These are phyloP conservation scores for Regulus satrapa DNA, from an alignment of 2,113 vertebrate species.

Conservation along the genomic window DNA sequence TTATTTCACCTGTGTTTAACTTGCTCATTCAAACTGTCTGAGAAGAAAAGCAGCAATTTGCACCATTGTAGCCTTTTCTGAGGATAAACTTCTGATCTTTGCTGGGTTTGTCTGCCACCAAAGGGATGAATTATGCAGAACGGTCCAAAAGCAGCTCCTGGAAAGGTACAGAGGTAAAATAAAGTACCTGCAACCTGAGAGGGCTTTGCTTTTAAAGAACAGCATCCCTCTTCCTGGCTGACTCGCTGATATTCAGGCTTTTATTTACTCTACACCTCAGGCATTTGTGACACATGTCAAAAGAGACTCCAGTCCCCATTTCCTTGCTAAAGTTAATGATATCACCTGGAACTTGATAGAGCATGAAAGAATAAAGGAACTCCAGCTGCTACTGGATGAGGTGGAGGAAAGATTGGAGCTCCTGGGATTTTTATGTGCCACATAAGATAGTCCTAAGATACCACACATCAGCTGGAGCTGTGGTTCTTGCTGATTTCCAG, in stretches of 20 bases:
- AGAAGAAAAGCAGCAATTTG: background rate
- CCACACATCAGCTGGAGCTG: background rate
- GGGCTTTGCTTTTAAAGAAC: background rate
- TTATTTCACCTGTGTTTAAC: background rate
- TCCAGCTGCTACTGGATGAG: background rate
- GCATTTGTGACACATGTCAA: background rate
- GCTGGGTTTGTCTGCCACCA: background rate
- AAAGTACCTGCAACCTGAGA: background rate
- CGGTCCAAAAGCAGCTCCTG: background rate
- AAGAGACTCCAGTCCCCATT: background rate
- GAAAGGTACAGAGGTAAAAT: background rate
- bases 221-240: background rate
- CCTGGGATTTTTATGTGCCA: background rate
- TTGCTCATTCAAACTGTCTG: background rate
- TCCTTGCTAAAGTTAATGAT: background rate
- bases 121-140: background rate
- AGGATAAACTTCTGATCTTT: background rate
- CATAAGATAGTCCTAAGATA: background rate
- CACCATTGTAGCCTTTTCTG: background rate
- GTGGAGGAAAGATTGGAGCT: background rate
- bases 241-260: background rate
- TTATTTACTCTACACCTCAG: background rate
- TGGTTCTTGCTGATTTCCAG: background rate
- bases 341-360: background rate
- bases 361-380: background rate